phyloP scores from a whole-genome alignment of 2,113 vertebrate genomes.

The Bungarus multicinctus region DNA sequence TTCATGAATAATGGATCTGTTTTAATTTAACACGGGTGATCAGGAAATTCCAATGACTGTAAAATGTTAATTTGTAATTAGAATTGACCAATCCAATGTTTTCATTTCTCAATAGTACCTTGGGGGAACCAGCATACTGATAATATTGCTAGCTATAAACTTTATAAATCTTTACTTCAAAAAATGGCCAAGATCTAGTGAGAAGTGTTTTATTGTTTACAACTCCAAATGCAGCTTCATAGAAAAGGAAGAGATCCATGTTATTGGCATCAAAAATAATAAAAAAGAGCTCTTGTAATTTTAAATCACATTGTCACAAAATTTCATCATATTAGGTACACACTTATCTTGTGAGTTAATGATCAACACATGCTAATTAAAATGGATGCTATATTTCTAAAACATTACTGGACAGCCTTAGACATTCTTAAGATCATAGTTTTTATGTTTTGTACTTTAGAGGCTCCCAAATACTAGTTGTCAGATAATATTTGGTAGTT shows the following conservation, averaged over 20 bases:
- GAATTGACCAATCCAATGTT: not conserved
- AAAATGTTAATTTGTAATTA: not conserved
- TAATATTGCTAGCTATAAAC: not conserved
- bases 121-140: not conserved
- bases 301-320: not conserved
- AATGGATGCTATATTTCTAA: not conserved
- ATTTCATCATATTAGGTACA: not conserved
- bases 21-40: not conserved
- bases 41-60: not conserved
- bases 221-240: not conserved
- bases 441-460: not conserved
- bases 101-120: not conserved
- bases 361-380: not conserved
- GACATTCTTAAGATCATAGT: not conserved
- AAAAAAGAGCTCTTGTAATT: not conserved
- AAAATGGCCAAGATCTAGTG: not conserved
- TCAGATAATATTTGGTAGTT: not conserved
- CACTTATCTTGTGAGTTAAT: not conserved
- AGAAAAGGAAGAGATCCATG: not conserved
- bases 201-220: not conserved
- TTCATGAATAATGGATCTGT: not conserved
- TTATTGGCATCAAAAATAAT: not conserved
- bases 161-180: not conserved
- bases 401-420: not conserved
- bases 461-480: not conserved